Evolutionary conservation across 2,888 invertebrate species (phyloP).

Genomic region (Neoscelio sp.): DNA sequence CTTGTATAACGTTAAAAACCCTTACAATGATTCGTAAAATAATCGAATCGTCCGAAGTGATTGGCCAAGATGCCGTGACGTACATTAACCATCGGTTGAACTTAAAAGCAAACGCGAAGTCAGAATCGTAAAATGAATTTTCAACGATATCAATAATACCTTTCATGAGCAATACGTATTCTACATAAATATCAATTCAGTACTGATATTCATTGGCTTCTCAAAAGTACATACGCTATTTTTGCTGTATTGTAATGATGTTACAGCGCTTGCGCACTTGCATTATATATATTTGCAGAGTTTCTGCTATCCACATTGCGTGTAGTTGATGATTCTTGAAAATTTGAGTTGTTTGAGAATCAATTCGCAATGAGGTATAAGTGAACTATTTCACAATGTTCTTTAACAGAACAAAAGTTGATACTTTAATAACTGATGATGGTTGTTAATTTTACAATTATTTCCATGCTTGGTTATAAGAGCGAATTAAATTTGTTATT

Average conservation of each 20-base stretch:
- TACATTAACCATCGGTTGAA: slow-evolving; percentile 19
- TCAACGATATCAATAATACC: not conserved
- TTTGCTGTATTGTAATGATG: not conserved
- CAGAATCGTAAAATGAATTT: not conserved
- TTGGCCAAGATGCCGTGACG: slow-evolving; percentile 2
- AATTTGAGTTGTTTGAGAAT: too few relatives aligned
- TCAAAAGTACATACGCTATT: not conserved
- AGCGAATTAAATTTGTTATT: too few relatives aligned
- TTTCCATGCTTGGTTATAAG: too few relatives aligned
- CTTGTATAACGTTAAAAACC: not conserved
- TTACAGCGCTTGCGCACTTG: not conserved
- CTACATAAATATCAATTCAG: too few relatives aligned
- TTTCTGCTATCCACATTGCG: not conserved
- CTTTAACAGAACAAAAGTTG: too few relatives aligned
- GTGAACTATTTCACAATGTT: too few relatives aligned
- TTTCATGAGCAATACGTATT: not conserved
- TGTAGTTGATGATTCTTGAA: slow-evolving; percentile 1
- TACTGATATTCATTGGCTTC: not conserved
- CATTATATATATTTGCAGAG: not conserved
- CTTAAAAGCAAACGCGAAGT: slow-evolving; percentile 7
- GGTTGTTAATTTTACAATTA: too few relatives aligned
- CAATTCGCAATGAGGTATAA: too few relatives aligned
- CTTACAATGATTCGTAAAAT: not conserved
- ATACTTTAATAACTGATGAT: too few relatives aligned
- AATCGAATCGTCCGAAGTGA: not conserved